phyloP scores from a whole-genome alignment of 2,888 invertebrate species.

The Escarpia spicata region DNA sequence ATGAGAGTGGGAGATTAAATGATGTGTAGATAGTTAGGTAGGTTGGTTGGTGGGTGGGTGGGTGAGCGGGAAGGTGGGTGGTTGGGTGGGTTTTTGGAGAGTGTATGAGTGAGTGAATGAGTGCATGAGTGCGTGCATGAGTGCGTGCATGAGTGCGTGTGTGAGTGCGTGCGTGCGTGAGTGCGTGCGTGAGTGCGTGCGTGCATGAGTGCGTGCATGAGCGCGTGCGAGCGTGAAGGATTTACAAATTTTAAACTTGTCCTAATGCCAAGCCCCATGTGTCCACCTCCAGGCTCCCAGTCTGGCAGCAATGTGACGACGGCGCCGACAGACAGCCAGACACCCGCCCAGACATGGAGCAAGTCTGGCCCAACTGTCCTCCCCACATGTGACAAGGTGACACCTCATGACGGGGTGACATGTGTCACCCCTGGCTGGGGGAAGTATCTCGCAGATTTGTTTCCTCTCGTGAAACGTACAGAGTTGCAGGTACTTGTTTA shows the following conservation, averaged over 20 bases:
- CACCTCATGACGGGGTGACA: neutral
- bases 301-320: constrained; percentile 24
- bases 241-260: neutral
- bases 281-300: neutral
- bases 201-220: too few relatives aligned
- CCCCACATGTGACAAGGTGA: neutral
- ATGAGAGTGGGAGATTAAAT: too few relatives aligned
- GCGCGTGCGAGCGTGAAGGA: too few relatives aligned
- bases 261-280: constrained; percentile 8
- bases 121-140: too few relatives aligned
- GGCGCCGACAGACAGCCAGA: constrained; percentile 20
- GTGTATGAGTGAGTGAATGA: too few relatives aligned
- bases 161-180: too few relatives aligned
- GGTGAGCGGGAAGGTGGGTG: too few relatives aligned
- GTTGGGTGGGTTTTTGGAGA: too few relatives aligned
- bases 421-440: constrained; percentile 42
- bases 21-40: too few relatives aligned
- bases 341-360: constrained; percentile 13
- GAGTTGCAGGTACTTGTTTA: constrained; percentile 54
- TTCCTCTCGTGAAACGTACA: constrained; percentile 53
- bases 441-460: constrained; percentile 31
- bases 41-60: too few relatives aligned
- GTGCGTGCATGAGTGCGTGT: too few relatives aligned
- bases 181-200: too few relatives aligned
- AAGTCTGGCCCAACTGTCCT: neutral